Conservation (phyloP, 2,888 invertebrate genomes). For the Synergus japonicus region DNA sequence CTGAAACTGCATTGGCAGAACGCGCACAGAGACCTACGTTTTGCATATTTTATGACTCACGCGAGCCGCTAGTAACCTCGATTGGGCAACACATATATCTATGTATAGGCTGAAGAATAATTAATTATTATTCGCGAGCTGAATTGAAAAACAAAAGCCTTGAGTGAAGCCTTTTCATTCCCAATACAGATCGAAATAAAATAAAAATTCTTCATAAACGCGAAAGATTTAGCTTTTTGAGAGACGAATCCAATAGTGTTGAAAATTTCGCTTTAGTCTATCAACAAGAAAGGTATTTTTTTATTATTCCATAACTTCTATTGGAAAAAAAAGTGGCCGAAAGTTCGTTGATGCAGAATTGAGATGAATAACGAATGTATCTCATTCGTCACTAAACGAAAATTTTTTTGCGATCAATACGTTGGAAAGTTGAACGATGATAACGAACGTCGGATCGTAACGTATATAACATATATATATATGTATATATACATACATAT, state of each 20-base stretch:
- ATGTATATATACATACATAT: too few species aligned
- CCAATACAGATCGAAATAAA: not conserved
- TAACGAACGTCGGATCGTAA: constrained; percentile 41
- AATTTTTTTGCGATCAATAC: constrained; percentile 44
- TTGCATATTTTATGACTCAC: constrained; percentile 16
- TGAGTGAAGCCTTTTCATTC: not conserved
- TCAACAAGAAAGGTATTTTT: not conserved
- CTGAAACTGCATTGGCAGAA: constrained; percentile 4
- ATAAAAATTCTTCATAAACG: not conserved
- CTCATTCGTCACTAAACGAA: constrained; percentile 50
- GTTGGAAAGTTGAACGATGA: constrained; percentile 40
- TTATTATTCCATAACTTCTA: constrained; percentile 41
- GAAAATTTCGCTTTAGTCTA: not conserved
- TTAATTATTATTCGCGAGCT: constrained; percentile 19
- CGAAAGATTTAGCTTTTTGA: not conserved
- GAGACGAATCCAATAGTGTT: not conserved
- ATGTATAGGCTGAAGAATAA: constrained; percentile 11
- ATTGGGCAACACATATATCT: constrained; percentile 3
- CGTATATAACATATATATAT: not conserved
- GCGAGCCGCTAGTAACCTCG: not conserved
- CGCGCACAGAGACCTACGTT: constrained; percentile 23
- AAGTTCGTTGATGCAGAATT: constrained; percentile 43
- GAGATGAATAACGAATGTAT: constrained; percentile 48
- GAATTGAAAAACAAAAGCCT: constrained; percentile 1
- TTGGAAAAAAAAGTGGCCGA: constrained; percentile 42